Conservation (phyloP, 2,888 invertebrate species). For the Diarsia dahlii region DNA sequence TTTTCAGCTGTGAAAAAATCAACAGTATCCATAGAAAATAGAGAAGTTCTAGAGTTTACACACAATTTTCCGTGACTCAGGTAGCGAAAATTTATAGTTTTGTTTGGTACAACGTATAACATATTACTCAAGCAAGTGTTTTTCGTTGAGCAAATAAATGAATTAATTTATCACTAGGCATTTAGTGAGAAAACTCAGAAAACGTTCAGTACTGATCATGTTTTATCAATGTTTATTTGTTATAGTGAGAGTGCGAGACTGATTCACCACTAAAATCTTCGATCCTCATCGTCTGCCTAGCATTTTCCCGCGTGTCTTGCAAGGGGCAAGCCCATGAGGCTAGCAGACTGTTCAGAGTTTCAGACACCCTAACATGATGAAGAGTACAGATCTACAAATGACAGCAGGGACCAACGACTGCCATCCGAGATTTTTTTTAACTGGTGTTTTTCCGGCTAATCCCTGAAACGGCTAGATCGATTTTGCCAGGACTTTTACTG, state of each 20-base stretch:
- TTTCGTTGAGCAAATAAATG: slow-evolving; percentile 2
- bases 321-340: not conserved
- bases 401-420: too few relatives aligned
- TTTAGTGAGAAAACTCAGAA: not conserved
- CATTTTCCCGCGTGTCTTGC: not conserved
- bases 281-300: not conserved
- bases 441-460: too few relatives aligned
- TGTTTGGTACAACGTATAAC: not conserved
- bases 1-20: not conserved
- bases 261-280: not conserved
- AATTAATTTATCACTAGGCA: not conserved
- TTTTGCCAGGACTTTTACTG: too few relatives aligned
- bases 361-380: too few relatives aligned
- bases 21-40: not conserved
- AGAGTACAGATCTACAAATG: too few relatives aligned
- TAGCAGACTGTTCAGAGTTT: too few relatives aligned
- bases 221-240: slow-evolving; percentile 4
- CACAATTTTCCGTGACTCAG: not conserved
- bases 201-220: not conserved
- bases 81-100: not conserved
- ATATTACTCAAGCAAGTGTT: slow-evolving; percentile 1
- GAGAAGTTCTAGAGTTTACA: not conserved
- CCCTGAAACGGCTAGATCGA: too few relatives aligned
- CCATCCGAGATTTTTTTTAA: too few relatives aligned
- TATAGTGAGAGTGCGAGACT: not conserved